Conservation (phyloP, 2,113 vertebrate species). For the Xiphias gladius region DNA sequence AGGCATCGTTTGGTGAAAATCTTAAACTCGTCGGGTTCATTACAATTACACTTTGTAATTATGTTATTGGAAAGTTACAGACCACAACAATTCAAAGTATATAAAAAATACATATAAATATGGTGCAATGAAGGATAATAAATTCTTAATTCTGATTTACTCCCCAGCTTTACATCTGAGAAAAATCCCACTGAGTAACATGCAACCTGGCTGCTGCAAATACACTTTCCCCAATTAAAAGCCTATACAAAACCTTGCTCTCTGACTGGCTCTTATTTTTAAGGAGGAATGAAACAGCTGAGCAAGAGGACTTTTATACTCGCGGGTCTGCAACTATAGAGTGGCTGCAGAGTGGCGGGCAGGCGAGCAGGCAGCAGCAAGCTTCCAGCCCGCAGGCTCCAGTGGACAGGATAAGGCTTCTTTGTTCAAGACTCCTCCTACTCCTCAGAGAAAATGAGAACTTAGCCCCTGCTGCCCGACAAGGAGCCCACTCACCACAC, state of each 20-base stretch:
- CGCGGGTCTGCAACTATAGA: constrained; percentile 64
- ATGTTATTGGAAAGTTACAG: background rate
- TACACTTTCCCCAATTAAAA: constrained; percentile 4
- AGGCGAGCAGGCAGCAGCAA: constrained; percentile 82
- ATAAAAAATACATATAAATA: background rate
- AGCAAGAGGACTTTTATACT: constrained; percentile 68
- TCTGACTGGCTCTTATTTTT: constrained; percentile 31
- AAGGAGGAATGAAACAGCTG: constrained; percentile 60
- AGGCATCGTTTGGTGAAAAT: background rate
- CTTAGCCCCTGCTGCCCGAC: constrained; percentile 88
- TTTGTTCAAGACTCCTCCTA: constrained; percentile 89
- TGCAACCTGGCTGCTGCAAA: background rate
- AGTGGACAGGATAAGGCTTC: constrained; percentile 90
- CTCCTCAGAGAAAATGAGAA: constrained; percentile 92
- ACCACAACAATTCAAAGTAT: background rate
- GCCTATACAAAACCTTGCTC: constrained; percentile 4
- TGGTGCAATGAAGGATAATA: background rate
- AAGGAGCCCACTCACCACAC: constrained; percentile 82
- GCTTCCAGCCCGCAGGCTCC: constrained; percentile 86
- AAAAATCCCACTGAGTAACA: background rate
- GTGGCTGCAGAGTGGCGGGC: constrained; percentile 73
- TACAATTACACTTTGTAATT: background rate
- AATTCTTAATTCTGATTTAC: background rate
- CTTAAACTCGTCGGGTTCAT: background rate
- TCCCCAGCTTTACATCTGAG: background rate